Evolutionary conservation across 2,113 vertebrate species (phyloP).

Genomic region (Recurvirostra avosetta): DNA sequence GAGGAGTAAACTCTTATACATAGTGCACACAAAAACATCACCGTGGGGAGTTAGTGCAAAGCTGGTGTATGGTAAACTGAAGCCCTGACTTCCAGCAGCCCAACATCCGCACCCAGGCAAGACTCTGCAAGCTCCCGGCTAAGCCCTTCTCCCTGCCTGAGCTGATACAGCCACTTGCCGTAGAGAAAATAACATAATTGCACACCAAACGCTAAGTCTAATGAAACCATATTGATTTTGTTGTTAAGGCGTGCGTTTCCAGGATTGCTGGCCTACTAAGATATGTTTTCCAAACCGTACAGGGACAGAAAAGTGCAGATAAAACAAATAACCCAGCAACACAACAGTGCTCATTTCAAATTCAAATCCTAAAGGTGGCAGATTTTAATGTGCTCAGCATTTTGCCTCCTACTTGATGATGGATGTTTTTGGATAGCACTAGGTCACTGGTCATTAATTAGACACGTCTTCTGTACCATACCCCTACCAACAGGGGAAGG

Average conservation of each 20-base stretch:
- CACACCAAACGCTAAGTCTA: neutral
- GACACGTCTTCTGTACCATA: neutral
- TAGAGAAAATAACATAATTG: neutral
- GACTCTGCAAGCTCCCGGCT: neutral
- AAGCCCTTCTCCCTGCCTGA: neutral
- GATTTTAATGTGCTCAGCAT: neutral
- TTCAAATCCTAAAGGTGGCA: neutral
- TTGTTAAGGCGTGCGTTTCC: neutral
- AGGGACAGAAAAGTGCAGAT: neutral
- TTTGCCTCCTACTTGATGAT: neutral
- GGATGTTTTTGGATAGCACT: neutral
- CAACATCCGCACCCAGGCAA: rapidly evolving
- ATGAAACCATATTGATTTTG: neutral
- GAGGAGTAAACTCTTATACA: neutral
- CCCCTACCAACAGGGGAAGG: neutral
- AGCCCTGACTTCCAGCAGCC: neutral
- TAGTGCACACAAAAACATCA: neutral
- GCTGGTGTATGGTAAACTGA: neutral
- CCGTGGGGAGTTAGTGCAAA: neutral
- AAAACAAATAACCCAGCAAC: neutral
- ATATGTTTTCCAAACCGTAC: neutral
- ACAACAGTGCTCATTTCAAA: neutral
- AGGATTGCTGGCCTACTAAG: neutral
- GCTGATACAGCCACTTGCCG: neutral
- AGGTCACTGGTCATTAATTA: neutral